phyloP scores from a whole-genome alignment of 1,140 invertebrate genomes.

The Euborellia annulipes region DNA sequence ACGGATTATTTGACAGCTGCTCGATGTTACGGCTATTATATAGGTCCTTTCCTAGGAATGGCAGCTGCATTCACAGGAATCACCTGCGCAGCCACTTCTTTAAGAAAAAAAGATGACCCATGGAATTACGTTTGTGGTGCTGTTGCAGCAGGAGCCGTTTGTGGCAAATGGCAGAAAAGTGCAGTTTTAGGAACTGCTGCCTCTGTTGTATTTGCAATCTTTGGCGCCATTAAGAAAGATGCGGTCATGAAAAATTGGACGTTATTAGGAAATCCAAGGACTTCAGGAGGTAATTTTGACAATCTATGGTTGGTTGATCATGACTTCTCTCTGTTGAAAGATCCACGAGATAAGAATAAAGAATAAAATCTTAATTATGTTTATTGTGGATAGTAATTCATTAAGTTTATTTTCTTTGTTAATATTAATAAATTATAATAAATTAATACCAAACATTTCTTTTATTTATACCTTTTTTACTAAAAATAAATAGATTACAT shows the following conservation, averaged over 20 bases:
- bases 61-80: slow-evolving; percentile 42
- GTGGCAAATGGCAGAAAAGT: slow-evolving; percentile 34
- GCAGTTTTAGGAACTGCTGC: slow-evolving; percentile 20
- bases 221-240: slow-evolving; percentile 40
- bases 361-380: no score
- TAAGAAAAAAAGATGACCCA: slow-evolving; percentile 45
- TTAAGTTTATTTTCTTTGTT: no score
- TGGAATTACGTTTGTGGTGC: slow-evolving; percentile 35
- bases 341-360: no score
- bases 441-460: no score
- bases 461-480: no score
- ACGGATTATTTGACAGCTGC: slow-evolving; percentile 31
- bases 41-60: slow-evolving; percentile 42
- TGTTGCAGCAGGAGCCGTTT: slow-evolving; percentile 34
- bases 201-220: slow-evolving; percentile 23
- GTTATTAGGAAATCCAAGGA: no score
- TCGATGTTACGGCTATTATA: slow-evolving; percentile 32
- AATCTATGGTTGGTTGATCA: no score
- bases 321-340: no score
- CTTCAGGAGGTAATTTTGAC: no score
- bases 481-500: no score
- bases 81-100: slow-evolving; percentile 35
- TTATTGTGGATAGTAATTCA: no score
- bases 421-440: no score
- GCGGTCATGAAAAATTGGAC: slow-evolving; percentile 31